Conservation (phyloP, 2,888 invertebrate genomes). For the Plebejus melissa region DNA sequence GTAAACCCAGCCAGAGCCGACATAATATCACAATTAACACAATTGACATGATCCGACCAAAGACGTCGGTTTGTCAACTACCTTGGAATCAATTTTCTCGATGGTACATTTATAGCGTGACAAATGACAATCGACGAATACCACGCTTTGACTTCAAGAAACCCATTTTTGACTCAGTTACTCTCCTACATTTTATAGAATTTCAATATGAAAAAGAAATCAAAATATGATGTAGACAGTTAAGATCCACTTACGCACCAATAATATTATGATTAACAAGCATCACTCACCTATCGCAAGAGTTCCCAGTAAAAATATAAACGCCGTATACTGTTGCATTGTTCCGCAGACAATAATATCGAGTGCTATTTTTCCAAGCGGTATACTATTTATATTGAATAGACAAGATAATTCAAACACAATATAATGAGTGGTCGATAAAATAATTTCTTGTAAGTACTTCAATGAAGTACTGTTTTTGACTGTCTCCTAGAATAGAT, state of each 20-base stretch:
- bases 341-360: background rate
- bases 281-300: background rate
- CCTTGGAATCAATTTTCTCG: too few relatives aligned
- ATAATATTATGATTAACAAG: constrained; percentile 3
- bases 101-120: too few relatives aligned
- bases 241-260: background rate
- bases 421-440: constrained; percentile 17
- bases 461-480: constrained; percentile 5
- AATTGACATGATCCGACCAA: too few relatives aligned
- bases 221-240: background rate
- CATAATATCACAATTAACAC: too few relatives aligned
- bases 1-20: too few relatives aligned
- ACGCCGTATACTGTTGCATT: background rate
- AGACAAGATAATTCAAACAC: constrained; percentile 12
- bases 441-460: constrained; percentile 10
- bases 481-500: background rate
- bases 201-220: background rate
- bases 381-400: constrained; percentile 13
- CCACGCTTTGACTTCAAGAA: too few relatives aligned
- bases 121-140: too few relatives aligned
- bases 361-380: background rate
- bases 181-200: too few relatives aligned
- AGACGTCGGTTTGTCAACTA: too few relatives aligned
- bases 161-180: too few relatives aligned
- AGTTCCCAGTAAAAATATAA: background rate